Conservation (phyloP, 1,140 invertebrate species). For the Acromyrmex echinatior region DNA sequence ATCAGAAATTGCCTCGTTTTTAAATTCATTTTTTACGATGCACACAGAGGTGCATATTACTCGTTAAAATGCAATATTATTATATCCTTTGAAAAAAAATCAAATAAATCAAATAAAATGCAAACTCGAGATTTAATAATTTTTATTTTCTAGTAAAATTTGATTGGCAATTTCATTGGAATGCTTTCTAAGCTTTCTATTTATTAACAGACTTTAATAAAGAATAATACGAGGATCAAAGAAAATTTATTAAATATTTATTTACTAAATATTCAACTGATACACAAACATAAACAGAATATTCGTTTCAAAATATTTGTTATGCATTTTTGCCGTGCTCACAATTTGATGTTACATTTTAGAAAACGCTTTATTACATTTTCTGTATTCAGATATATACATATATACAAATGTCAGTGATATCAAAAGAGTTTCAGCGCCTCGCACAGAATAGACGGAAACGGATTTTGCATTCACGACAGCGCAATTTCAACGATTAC, state of each 20-base stretch:
- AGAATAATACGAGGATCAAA: neutral
- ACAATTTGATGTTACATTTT: neutral
- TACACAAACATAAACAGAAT: neutral
- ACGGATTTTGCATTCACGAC: constrained; percentile 1
- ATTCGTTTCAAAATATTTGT: constrained; percentile 8
- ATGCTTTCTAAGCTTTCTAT: neutral
- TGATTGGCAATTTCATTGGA: neutral
- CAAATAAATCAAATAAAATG: neutral
- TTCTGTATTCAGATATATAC: neutral
- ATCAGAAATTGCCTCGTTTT: constrained; percentile 38
- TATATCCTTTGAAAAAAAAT: neutral
- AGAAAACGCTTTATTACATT: neutral
- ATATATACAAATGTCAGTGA: constrained; percentile 23
- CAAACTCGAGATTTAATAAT: neutral
- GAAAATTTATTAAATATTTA: neutral
- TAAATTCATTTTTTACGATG: neutral
- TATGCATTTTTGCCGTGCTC: neutral
- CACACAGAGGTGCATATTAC: neutral
- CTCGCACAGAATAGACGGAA: neutral
- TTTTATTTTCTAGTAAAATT: neutral
- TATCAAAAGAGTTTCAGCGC: constrained; percentile 17
- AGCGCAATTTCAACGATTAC: constrained; percentile 31
- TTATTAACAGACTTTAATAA: neutral
- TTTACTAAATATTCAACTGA: neutral
- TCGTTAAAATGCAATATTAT: neutral